A percentile compares a stretch with the other conserved stretches of the same genome.
These are phyloP conservation scores for Xestia c-nigrum DNA, from an alignment of 2,888 invertebrate species.

Conservation along the genomic window DNA sequence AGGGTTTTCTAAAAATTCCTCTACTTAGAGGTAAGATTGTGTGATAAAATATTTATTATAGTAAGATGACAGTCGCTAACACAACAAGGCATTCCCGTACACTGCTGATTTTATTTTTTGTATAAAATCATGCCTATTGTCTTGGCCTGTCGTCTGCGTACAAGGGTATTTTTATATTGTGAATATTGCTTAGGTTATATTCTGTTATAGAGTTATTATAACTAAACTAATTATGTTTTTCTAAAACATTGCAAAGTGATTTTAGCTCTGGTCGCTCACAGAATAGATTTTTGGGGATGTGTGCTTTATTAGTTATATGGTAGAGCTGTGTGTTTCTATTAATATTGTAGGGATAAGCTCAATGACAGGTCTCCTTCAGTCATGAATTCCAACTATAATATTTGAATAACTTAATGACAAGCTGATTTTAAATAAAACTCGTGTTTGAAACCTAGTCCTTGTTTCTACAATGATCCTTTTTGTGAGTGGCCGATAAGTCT, in stretches of 20 bases:
- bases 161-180: conserved; percentile 86
- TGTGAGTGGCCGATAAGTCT: conserved; percentile 87
- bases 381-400: conserved; percentile 35
- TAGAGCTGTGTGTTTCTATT: conserved; percentile 60
- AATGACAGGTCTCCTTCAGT: conserved; percentile 58
- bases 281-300: conserved; percentile 78
- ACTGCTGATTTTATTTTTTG: conserved; percentile 88
- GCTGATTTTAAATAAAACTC: conserved; percentile 29
- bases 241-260: conserved; percentile 82
- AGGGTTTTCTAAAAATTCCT: conserved; percentile 77
- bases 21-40: conserved; percentile 78
- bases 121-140: conserved; percentile 90
- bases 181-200: conserved; percentile 83
- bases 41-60: conserved; percentile 88
- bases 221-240: conserved; percentile 89
- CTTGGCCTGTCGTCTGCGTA: conserved; percentile 90
- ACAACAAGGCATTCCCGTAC: conserved; percentile 89
- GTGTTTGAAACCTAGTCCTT: conserved; percentile 76
- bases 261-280: conserved; percentile 83
- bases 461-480: conserved; percentile 79
- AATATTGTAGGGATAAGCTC: conserved; percentile 69
- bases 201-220: conserved; percentile 78
- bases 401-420: conserved; percentile 36
- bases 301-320: conserved; percentile 64
- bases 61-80: conserved; percentile 89